Conservation (phyloP, 2,797 vertebrate species). For the Ceryle rudis region DNA sequence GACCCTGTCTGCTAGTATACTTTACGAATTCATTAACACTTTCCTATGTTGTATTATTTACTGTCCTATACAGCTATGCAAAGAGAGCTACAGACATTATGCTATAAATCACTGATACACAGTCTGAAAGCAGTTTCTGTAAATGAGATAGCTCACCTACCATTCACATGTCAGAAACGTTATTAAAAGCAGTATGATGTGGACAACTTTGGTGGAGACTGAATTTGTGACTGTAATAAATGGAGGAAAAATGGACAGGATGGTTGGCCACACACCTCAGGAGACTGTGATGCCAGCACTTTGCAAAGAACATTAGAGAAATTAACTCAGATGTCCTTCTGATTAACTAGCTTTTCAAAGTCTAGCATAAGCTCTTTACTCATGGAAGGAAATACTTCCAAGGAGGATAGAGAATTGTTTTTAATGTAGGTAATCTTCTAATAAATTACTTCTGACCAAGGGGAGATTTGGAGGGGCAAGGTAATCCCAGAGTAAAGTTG, state of each 20-base stretch:
- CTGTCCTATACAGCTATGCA: background rate
- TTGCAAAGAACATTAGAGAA: slow-evolving; percentile 52
- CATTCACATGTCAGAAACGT: background rate
- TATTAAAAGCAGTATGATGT: background rate
- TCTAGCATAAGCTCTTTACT: slow-evolving; percentile 65
- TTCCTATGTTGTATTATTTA: slow-evolving; percentile 53
- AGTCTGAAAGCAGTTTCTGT: slow-evolving; percentile 20
- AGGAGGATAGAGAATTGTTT: slow-evolving; percentile 70
- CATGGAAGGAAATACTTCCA: slow-evolving; percentile 60
- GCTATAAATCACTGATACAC: slow-evolving; percentile 26
- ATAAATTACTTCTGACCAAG: slow-evolving; percentile 72
- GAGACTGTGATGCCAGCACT: background rate
- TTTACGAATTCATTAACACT: slow-evolving; percentile 39
- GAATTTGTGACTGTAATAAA: slow-evolving; percentile 29
- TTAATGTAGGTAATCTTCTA: slow-evolving; percentile 75
- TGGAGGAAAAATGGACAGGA: background rate
- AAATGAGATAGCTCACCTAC: slow-evolving; percentile 31
- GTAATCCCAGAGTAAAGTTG: slow-evolving; percentile 73
- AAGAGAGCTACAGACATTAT: background rate
- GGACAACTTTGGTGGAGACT: slow-evolving; percentile 9
- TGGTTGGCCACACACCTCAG: background rate
- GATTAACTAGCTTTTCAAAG: slow-evolving; percentile 69
- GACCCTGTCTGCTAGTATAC: slow-evolving; percentile 21
- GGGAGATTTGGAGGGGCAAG: slow-evolving; percentile 52
- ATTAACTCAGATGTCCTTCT: slow-evolving; percentile 49